Evolutionary conservation across 2,797 vertebrate species (phyloP), one percentile per base, ranked within the genome.

Genomic region (Jordanella pulchra): DNA sequence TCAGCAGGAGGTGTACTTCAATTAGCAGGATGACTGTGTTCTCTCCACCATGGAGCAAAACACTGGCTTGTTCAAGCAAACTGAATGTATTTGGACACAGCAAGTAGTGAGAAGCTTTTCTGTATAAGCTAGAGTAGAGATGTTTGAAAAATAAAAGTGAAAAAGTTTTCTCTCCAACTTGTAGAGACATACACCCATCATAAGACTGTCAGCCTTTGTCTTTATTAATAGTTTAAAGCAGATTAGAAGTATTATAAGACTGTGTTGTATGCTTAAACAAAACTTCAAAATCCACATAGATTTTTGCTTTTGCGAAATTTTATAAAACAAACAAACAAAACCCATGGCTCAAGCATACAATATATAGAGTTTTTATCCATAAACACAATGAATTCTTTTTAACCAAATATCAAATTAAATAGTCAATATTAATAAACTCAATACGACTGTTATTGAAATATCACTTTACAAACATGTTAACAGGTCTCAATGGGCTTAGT

Each of bases 1-100:
- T 45, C 71, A 65, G 17, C 25, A 32, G 50, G 39, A 32, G 71
- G 53, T 55, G 35, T 72, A 27, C 27, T 23, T 55, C 44, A 66
- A 48, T 67, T 27, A 73, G 28, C 12, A 11, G 2, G 2, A 35
- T 13, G 4, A n/a, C 27, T 56, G 28, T 15, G 13, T 17, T 58
- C 13, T 18, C 63, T 39, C 44, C 28, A 21, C 15, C 30, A 28
- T 39, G 28, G n/a, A 51, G 30, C 11, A 7, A 6, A 39, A 3
- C 27, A 28, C 55, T 50, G 64, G 64, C 27, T 30, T 45, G 54
- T 47, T 48, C 28, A 66, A 56, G 42, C 14, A 45, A 14, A 27
- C 14, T 25, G 44, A 6, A 53, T 54, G 25, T n/a, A 11, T 67
- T 44, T 66, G 53, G n/a, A 48, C 17, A 50, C 53, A 73, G 71